Conservation (phyloP, 1,140 invertebrate species). For the Wasmannia auropunctata region DNA sequence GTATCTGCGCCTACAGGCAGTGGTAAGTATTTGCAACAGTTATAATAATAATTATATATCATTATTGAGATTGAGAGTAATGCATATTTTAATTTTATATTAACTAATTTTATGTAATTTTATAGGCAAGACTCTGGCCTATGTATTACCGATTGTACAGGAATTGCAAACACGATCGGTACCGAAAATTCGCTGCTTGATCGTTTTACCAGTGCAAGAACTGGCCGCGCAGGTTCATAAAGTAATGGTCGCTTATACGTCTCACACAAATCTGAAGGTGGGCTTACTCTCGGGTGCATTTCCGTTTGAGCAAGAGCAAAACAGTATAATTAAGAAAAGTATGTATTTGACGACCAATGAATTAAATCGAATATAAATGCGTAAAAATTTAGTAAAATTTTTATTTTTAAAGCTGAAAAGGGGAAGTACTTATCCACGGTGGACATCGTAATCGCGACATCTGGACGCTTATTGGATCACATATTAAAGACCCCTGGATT, state of each 20-base stretch:
- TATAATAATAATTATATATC: background rate
- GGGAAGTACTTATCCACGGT: conserved; percentile 86
- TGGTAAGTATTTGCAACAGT: conserved; percentile 86
- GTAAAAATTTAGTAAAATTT: conserved; percentile 13
- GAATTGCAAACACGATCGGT: conserved; percentile 82
- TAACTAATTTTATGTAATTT: conserved; percentile 2
- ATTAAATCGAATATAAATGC: background rate
- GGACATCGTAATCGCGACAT: conserved; percentile 97
- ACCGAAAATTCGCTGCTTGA: conserved; percentile 91
- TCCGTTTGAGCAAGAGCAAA: conserved; percentile 91
- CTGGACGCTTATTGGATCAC: conserved; percentile 97
- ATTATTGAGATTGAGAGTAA: background rate
- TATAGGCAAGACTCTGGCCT: conserved; percentile 94
- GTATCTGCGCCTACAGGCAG: conserved; percentile 98
- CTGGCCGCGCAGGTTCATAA: conserved; percentile 95
- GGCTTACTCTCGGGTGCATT: conserved; percentile 90
- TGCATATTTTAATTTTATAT: conserved; percentile 6
- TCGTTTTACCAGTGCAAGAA: conserved; percentile 96
- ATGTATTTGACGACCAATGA: conserved; percentile 73
- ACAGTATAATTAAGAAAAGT: conserved; percentile 90
- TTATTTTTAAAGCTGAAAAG: conserved; percentile 82
- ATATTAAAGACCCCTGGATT: conserved; percentile 95
- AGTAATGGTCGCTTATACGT: conserved; percentile 92
- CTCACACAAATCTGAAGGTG: conserved; percentile 90
- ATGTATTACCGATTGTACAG: conserved; percentile 96